These are phyloP conservation scores for Halcyon senegalensis DNA, from an alignment of 2,113 vertebrate species.

Conservation along the genomic window DNA sequence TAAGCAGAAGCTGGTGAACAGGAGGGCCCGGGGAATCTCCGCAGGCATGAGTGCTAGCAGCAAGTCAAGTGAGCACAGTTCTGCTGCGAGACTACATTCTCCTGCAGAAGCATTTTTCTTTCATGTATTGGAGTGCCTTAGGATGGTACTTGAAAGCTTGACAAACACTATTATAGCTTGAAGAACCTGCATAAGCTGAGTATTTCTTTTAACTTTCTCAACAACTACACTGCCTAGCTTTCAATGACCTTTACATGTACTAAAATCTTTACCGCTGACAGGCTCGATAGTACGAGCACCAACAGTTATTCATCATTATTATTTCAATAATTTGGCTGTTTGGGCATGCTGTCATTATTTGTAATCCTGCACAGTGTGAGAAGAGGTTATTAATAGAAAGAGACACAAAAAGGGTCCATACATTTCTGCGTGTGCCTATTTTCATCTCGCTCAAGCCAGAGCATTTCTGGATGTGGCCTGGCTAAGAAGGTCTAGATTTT, in stretches of 20 bases:
- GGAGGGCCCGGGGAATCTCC: neutral
- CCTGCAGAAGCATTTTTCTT: constrained; percentile 1
- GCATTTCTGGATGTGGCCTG: neutral
- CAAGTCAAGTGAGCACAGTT: neutral
- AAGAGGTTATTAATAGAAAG: neutral
- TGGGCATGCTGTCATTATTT: neutral
- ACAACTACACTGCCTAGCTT: neutral
- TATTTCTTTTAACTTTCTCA: constrained; percentile 18
- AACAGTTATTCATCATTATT: neutral
- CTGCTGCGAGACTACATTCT: neutral
- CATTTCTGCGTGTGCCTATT: neutral
- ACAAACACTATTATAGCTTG: constrained; percentile 25
- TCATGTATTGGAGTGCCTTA: neutral
- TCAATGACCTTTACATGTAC: neutral
- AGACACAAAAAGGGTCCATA: neutral
- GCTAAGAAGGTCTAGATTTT: neutral
- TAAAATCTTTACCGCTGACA: neutral
- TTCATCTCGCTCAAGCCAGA: neutral
- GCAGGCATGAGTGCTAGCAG: neutral
- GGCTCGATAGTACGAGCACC: neutral
- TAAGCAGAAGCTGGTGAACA: neutral
- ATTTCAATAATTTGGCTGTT: neutral
- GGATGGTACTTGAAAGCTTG: constrained; percentile 30
- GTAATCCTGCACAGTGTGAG: neutral
- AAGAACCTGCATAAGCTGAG: constrained; percentile 2